Percentiles rank a stretch among this genome's conserved stretches.
Conservation (phyloP, 1,140 invertebrate genomes). For the Drosophila tani region DNA sequence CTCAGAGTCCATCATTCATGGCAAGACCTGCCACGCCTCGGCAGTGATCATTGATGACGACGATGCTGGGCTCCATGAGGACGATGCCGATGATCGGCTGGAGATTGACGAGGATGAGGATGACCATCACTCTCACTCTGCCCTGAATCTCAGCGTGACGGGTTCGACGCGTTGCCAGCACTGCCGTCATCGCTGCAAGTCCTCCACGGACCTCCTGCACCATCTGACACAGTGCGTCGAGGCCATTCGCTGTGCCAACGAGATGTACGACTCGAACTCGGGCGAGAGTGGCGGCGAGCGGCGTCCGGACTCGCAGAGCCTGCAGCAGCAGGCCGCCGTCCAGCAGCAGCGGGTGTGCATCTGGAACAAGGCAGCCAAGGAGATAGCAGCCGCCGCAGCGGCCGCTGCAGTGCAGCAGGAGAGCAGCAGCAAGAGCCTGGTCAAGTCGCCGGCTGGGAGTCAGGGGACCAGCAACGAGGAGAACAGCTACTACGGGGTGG, state of each 20-base stretch:
- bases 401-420: slow-evolving; percentile 56
- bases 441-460: slow-evolving; percentile 41
- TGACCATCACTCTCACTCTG: slow-evolving; percentile 78
- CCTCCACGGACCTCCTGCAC: slow-evolving; percentile 89
- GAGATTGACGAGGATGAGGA: slow-evolving; percentile 78
- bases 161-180: slow-evolving; percentile 92
- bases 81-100: slow-evolving; percentile 72
- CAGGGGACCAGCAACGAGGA: slow-evolving; percentile 72
- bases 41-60: slow-evolving; percentile 80
- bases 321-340: slow-evolving; percentile 71
- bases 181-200: slow-evolving; percentile 93
- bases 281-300: slow-evolving; percentile 76
- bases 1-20: slow-evolving; percentile 91
- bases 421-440: slow-evolving; percentile 35
- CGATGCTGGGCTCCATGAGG: slow-evolving; percentile 85
- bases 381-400: slow-evolving; percentile 83
- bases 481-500: slow-evolving; percentile 85
- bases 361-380: slow-evolving; percentile 86
- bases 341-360: slow-evolving; percentile 88
- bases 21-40: slow-evolving; percentile 87
- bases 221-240: slow-evolving; percentile 90
- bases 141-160: slow-evolving; percentile 80
- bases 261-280: slow-evolving; percentile 83
- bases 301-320: slow-evolving; percentile 42
- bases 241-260: slow-evolving; percentile 85